Evolutionary conservation across 2,113 vertebrate genomes (phyloP), one percentile per base, ranked within the genome.

Genomic region (Litocranius walleri): DNA sequence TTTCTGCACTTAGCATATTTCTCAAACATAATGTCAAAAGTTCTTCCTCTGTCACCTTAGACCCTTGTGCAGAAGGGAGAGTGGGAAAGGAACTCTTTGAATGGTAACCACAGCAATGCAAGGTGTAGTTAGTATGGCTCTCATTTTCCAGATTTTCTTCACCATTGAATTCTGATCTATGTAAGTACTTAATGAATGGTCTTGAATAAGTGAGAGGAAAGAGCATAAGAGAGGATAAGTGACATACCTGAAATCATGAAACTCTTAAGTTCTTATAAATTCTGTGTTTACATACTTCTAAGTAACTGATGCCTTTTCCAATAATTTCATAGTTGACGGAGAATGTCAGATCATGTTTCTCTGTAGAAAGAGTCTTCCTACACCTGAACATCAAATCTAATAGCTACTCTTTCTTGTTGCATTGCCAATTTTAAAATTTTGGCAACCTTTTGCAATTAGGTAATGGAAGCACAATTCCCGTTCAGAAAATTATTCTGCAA

Each of bases 391-490:
- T 94, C 19, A 89, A 87, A 84, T 90, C 59, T 29, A 29, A 56
- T 43, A 88, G 59, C 59, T 93, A 88, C 3, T 19, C 13, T 94
- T 96, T 83, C 48, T 85, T 45, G 33, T 56, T 27, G 81, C 81
- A 27, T 54, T 7, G 21, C 21, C 12, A 56, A n/a, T 96, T 97
- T 94, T 97, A n/a, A 45, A 97, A 98, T 96, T 85, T 93, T 98
- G 97, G 97, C 96, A 96, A 94, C 54, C 74, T 95, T 98, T 97
- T 97, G 91, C 93, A 98, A 95, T 98, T 98, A 98, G 95, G 96
- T 98, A 98, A 98, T 98, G 97, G 98, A 99, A 98, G 98, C 30
- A 91, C 94, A 95, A 97, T 98, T 94, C 52, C 88, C 56, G 16
- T 94, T 93, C 54, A 98, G 86, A 96, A 98, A 95, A 91, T 94